Conservation (phyloP, 2,888 invertebrate species). For the Hypena proboscidalis region DNA sequence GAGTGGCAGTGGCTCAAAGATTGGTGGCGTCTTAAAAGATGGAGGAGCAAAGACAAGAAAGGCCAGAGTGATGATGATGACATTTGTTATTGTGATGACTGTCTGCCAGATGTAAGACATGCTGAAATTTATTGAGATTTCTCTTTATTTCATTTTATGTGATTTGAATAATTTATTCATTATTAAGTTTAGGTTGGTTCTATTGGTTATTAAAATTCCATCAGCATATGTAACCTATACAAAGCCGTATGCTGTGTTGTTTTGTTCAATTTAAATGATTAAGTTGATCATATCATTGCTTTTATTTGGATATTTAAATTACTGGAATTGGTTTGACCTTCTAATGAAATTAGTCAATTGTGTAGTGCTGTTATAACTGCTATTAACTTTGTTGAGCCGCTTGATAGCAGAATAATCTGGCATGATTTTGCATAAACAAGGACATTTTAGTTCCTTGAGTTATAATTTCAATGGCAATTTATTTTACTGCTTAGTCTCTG, state of each 20-base stretch:
- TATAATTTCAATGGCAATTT: too few species aligned
- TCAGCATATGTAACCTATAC: slow-evolving; percentile 20
- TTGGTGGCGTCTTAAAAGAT: slow-evolving; percentile 91
- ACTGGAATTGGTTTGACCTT: slow-evolving; percentile 10
- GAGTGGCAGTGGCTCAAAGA: slow-evolving; percentile 93
- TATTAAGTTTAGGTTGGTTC: slow-evolving; percentile 16
- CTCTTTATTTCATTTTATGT: slow-evolving; percentile 16
- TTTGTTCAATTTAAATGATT: slow-evolving; percentile 22
- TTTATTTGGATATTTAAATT: slow-evolving; percentile 12
- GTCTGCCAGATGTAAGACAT: slow-evolving; percentile 84
- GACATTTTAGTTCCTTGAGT: too few species aligned
- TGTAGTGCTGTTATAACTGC: slow-evolving; percentile 5
- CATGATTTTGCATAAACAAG: too few species aligned
- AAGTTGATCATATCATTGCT: slow-evolving; percentile 20
- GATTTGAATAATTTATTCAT: slow-evolving; percentile 31
- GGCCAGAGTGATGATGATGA: slow-evolving; percentile 86
- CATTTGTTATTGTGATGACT: slow-evolving; percentile 92
- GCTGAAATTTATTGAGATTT: slow-evolving; percentile 33
- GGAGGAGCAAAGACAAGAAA: slow-evolving; percentile 84
- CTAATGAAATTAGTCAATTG: slow-evolving; percentile 7
- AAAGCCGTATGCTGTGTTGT: slow-evolving; percentile 15
- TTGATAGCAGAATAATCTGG: slow-evolving; percentile 1
- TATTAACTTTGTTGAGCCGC: slow-evolving; percentile 4
- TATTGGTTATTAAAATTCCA: slow-evolving; percentile 22
- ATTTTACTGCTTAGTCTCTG: too few species aligned